phyloP scores from a whole-genome alignment of 2,113 vertebrate genomes.

The Redunca redunca region DNA sequence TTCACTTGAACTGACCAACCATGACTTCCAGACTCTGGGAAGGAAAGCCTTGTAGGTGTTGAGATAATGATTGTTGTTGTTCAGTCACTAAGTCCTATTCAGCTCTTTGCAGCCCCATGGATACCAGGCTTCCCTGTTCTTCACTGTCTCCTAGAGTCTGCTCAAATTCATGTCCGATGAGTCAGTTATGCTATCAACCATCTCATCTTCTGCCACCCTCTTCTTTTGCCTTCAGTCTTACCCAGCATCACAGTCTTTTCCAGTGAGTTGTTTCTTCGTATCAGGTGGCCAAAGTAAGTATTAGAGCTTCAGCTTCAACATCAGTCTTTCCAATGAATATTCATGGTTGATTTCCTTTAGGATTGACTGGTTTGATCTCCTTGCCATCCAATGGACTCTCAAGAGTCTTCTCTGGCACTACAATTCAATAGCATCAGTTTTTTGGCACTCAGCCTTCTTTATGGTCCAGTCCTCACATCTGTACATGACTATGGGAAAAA shows the following conservation, averaged over 20 bases:
- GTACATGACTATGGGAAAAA: neutral
- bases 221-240: neutral
- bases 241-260: neutral
- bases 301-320: neutral
- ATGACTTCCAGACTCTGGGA: neutral
- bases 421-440: neutral
- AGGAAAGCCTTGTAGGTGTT: neutral
- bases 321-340: neutral
- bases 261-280: neutral
- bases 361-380: neutral
- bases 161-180: neutral
- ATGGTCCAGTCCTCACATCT: neutral
- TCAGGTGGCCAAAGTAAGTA: neutral
- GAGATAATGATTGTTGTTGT: neutral
- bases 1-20: neutral
- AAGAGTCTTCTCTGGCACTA: neutral
- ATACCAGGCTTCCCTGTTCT: neutral
- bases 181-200: neutral
- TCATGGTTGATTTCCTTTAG: neutral
- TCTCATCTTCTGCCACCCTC: neutral
- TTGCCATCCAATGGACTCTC: neutral
- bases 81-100: neutral
- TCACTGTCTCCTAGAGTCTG: neutral
- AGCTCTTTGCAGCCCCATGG: neutral
- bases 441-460: neutral